phyloP scores from a whole-genome alignment of 2,888 invertebrate genomes.

The Hypselothyrea guttata region DNA sequence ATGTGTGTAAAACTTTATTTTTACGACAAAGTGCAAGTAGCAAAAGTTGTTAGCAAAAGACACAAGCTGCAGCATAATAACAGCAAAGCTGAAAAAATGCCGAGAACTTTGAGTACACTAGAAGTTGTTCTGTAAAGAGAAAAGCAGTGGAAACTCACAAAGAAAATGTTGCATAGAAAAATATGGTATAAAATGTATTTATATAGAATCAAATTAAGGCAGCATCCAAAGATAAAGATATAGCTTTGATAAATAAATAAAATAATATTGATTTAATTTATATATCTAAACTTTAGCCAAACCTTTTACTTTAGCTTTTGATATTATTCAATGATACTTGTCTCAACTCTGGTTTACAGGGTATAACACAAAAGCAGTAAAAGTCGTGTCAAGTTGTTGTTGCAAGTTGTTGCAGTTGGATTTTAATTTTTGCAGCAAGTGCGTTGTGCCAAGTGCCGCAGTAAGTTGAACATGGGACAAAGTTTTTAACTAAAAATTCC shows the following conservation, averaged over 20 bases:
- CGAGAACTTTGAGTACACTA: neutral
- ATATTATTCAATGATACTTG: neutral
- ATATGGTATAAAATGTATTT: too few species aligned
- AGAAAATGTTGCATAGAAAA: too few species aligned
- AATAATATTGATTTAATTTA: too few species aligned
- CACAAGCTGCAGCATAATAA: constrained; percentile 34
- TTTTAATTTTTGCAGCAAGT: constrained; percentile 64
- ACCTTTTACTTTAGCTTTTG: neutral
- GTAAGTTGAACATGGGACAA: constrained; percentile 57
- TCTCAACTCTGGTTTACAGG: constrained; percentile 2
- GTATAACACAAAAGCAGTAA: constrained; percentile 21
- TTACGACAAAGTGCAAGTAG: constrained; percentile 72
- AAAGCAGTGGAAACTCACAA: too few species aligned
- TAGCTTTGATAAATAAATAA: too few species aligned
- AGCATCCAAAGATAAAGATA: too few species aligned
- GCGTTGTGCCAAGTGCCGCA: constrained; percentile 26
- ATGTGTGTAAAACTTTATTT: constrained; percentile 73
- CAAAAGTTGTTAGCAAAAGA: constrained; percentile 68
- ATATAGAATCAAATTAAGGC: too few species aligned
- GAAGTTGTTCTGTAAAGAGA: constrained; percentile 17
- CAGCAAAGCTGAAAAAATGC: constrained; percentile 5
- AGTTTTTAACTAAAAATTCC: constrained; percentile 74
- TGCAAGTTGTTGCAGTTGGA: constrained; percentile 55
- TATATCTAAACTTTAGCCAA: too few species aligned
- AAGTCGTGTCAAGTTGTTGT: constrained; percentile 37